Evolutionary conservation across 1,140 invertebrate species (phyloP).

Genomic region (Drosophila quadrilineata): DNA sequence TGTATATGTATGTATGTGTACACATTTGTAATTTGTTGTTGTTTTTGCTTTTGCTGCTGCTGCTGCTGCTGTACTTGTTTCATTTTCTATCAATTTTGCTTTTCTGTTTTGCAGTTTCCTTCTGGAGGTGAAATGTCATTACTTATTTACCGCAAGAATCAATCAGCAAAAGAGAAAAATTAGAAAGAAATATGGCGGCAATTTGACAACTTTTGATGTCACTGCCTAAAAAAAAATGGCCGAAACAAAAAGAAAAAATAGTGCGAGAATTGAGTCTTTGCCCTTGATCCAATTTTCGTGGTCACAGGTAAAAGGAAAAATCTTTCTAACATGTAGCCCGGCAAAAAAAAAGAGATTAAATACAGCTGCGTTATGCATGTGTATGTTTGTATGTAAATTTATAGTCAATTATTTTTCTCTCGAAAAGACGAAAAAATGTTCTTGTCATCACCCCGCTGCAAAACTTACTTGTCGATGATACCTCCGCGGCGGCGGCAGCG

Average conservation of each 20-base stretch:
- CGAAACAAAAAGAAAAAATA: slow-evolving; percentile 22
- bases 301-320: slow-evolving; percentile 11
- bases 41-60: no score
- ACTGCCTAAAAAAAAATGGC: slow-evolving; percentile 59
- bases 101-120: slow-evolving; percentile 38
- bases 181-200: slow-evolving; percentile 72
- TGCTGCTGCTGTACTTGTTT: slow-evolving; percentile 32
- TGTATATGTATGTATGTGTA: neutral
- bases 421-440: slow-evolving; percentile 31
- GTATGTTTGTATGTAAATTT: slow-evolving; percentile 23
- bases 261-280: slow-evolving; percentile 20
- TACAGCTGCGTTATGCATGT: slow-evolving; percentile 29
- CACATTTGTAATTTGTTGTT: slow-evolving; percentile 38
- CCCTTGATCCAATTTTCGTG: slow-evolving; percentile 56
- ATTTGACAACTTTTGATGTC: slow-evolving; percentile 63
- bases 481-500: slow-evolving; percentile 73
- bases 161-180: slow-evolving; percentile 35
- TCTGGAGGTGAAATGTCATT: slow-evolving; percentile 42
- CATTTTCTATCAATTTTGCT: slow-evolving; percentile 21
- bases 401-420: slow-evolving; percentile 14
- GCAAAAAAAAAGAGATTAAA: slow-evolving; percentile 33
- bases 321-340: slow-evolving; percentile 18
- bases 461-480: slow-evolving; percentile 80
- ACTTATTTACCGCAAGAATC: slow-evolving; percentile 69
- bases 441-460: slow-evolving; percentile 11